phyloP scores from a whole-genome alignment of 2,797 vertebrate species.

The Tapera naevia region DNA sequence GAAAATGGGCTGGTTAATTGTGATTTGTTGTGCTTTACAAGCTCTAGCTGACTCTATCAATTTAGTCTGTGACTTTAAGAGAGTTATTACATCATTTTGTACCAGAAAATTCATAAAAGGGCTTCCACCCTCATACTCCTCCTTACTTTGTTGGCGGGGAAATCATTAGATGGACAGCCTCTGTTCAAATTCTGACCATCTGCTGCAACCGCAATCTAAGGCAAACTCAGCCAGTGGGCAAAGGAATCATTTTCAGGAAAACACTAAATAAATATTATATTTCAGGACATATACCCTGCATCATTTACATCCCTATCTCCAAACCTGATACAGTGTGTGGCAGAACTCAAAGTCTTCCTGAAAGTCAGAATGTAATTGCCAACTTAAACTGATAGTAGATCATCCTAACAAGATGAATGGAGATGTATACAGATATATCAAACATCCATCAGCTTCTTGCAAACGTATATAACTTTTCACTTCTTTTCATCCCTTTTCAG shows the following conservation, averaged over 20 bases:
- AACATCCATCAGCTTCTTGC: background rate
- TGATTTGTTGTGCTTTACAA: background rate
- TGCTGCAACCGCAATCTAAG: background rate
- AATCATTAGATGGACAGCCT: background rate
- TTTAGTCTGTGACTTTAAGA: background rate
- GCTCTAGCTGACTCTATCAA: background rate
- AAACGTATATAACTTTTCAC: background rate
- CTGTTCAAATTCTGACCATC: background rate
- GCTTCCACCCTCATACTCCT: background rate
- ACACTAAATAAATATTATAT: background rate
- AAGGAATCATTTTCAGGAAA: background rate
- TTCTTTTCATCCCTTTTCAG: background rate
- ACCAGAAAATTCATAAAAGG: background rate
- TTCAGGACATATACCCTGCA: background rate
- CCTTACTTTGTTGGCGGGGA: background rate
- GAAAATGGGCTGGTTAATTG: too few relatives aligned
- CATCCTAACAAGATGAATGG: background rate
- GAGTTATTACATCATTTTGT: background rate
- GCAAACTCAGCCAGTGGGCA: background rate
- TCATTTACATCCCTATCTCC: background rate
- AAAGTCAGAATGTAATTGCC: background rate
- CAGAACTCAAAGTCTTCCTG: background rate
- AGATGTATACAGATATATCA: background rate
- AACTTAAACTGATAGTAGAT: background rate
- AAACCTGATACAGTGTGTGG: accelerated